These are phyloP conservation scores for Falcunculus frontatus DNA, from an alignment of 2,113 vertebrate genomes.

Conservation along the genomic window DNA sequence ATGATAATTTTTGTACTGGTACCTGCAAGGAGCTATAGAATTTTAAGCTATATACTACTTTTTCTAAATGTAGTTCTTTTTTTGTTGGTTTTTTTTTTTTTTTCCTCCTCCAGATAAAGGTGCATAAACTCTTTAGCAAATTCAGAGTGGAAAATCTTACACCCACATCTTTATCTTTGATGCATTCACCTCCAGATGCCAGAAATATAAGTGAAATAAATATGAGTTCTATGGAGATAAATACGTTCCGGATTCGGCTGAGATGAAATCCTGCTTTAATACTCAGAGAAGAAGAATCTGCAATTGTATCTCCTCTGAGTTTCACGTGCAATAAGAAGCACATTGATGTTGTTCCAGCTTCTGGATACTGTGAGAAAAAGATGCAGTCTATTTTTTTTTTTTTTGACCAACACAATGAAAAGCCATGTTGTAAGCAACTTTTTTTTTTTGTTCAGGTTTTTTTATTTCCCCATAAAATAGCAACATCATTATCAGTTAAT, in stretches of 20 bases:
- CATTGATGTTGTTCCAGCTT: conserved; percentile 67
- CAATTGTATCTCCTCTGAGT: conserved; percentile 51
- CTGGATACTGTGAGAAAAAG: conserved; percentile 73
- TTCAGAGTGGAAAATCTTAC: conserved; percentile 72
- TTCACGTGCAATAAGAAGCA: conserved; percentile 76
- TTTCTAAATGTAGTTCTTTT: neutral
- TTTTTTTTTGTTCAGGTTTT: neutral
- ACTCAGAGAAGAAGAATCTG: conserved; percentile 40
- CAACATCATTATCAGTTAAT: conserved; percentile 25
- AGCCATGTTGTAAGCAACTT: conserved; percentile 70
- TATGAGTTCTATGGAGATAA: conserved; percentile 85
- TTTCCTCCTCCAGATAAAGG: conserved; percentile 56
- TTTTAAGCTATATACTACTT: neutral
- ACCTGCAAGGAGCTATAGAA: neutral
- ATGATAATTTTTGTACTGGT: neutral
- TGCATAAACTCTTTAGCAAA: conserved; percentile 76
- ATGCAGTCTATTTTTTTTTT: conserved; percentile 47
- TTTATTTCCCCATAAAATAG: neutral
- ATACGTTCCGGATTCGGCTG: conserved; percentile 78
- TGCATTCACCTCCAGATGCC: conserved; percentile 71
- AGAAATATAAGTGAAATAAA: conserved; percentile 73
- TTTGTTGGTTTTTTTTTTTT: neutral
- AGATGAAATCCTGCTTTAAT: conserved; percentile 66
- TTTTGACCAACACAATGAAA: conserved; percentile 57
- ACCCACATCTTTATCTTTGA: conserved; percentile 79